Evolutionary conservation across 2,113 vertebrate species (phyloP), one percentile per base, ranked within the genome.

Genomic region (Centropristis striata): DNA sequence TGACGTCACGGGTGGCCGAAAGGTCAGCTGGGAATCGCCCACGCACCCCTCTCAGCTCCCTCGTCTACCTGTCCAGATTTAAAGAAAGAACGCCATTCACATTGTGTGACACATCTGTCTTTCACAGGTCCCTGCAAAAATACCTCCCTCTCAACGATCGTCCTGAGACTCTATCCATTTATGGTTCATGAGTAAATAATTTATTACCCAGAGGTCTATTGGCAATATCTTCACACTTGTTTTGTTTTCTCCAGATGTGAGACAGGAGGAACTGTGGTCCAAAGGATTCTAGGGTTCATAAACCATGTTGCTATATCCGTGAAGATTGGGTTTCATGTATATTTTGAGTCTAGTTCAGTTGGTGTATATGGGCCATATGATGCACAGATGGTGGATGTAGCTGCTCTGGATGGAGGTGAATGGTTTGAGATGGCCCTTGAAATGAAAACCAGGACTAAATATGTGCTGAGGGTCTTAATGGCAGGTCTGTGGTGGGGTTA

Each of bases 71-170:
- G 80, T 49, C 27, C 9, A 7, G 36, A 28, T 20, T 11, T 55
- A 50, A 87, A 92, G 87, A 93, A 88, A 91, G 88, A 77, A 18
- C 14, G 3, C 37, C 76, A 75, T 93, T 93, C 78, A 92, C 42
- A 16, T 27, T 13, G 54, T 39, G 46, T 25, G 20, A 58, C 80
- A 81, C 74, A 72, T 78, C 82, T 84, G 81, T 75, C 64, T 37
- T 16, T 49, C 58, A 2, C 61, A 36, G 82, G 8, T 20, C 67
- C 65, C 72, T 64, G 27, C 25, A 42, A 25, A 55, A 46, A 66
- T 47, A 4, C 1, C 55, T 58, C 70, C 42, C 23, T 36, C 47
- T 71, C 25, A 55, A 41, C 53, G 39, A 61, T 47, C 21, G 3
- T 39, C 42, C 47, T 13, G 54, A 72, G 37, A 60, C 18, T 36